A percentile compares a stretch with the other conserved stretches of the same genome.
phyloP scores from a whole-genome alignment of 2,888 invertebrate species.

The Heliconius sara region DNA sequence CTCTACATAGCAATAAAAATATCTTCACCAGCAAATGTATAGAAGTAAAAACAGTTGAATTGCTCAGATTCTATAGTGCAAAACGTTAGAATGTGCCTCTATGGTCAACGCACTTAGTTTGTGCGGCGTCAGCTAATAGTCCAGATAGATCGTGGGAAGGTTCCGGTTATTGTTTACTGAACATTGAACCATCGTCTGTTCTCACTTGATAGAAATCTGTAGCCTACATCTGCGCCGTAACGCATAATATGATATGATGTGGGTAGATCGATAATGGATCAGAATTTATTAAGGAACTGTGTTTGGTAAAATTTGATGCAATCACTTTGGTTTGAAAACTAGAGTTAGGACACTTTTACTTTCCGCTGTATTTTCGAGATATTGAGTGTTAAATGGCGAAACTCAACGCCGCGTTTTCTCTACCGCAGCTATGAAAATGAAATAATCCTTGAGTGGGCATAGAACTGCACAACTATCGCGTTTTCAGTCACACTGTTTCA shows the following conservation, averaged over 20 bases:
- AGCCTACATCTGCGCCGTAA: conserved; percentile 33
- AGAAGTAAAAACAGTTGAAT: not conserved
- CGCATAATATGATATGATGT: conserved; percentile 11
- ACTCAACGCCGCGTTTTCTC: too few relatives aligned
- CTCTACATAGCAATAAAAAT: conserved; percentile 2
- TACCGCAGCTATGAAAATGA: too few relatives aligned
- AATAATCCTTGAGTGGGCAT: not conserved
- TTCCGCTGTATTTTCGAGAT: too few relatives aligned
- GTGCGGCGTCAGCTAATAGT: conserved; percentile 55
- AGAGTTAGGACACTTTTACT: too few relatives aligned
- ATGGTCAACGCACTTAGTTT: conserved; percentile 42
- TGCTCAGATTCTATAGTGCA: not conserved
- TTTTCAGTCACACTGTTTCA: not conserved
- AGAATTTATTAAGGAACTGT: not conserved
- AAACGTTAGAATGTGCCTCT: conserved; percentile 30
- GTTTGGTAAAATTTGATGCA: not conserved
- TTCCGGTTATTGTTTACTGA: conserved; percentile 60
- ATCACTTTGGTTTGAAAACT: too few relatives aligned
- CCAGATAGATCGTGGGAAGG: conserved; percentile 62
- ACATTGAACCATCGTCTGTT: conserved; percentile 40
- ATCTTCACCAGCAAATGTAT: not conserved
- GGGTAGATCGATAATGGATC: conserved; percentile 25
- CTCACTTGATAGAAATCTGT: conserved; percentile 37
- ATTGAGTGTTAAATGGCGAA: too few relatives aligned
- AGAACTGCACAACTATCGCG: not conserved